Conservation (phyloP, 2,113 vertebrate species). For the Plotosus lineatus region DNA sequence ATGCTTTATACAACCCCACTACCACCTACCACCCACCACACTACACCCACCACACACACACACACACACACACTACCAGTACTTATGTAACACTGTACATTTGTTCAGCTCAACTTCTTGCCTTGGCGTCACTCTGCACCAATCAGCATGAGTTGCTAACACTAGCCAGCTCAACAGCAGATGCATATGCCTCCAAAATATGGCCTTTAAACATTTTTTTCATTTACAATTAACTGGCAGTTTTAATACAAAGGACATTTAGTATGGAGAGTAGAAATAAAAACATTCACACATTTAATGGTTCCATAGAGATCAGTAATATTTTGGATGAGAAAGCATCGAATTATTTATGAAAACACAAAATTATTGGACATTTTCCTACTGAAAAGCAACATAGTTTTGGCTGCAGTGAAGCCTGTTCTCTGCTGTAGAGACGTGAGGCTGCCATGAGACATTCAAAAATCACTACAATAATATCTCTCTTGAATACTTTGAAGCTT, state of each 20-base stretch:
- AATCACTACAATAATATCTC: not conserved
- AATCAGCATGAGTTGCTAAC: slow-evolving; percentile 18
- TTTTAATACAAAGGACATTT: not conserved
- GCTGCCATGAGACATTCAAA: not conserved
- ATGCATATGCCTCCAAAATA: not conserved
- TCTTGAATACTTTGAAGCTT: not conserved
- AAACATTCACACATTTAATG: not conserved
- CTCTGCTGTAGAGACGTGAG: not conserved
- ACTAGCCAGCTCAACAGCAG: not conserved
- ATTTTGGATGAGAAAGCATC: too few species aligned
- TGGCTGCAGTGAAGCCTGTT: not conserved
- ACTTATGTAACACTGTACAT: slow-evolving; percentile 42
- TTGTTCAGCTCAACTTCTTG: slow-evolving; percentile 40
- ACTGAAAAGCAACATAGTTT: not conserved
- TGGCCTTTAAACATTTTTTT: not conserved
- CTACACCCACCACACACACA: not conserved
- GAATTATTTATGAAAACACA: not conserved
- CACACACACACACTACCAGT: slow-evolving; percentile 37
- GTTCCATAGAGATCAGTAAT: not conserved
- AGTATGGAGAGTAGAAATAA: not conserved
- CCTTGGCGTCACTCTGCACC: slow-evolving; percentile 30
- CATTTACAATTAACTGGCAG: not conserved
- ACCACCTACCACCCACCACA: not conserved
- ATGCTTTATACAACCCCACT: too few species aligned
- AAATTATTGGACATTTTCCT: not conserved